phyloP scores from a whole-genome alignment of 2,113 vertebrate genomes.

The Conger conger region DNA sequence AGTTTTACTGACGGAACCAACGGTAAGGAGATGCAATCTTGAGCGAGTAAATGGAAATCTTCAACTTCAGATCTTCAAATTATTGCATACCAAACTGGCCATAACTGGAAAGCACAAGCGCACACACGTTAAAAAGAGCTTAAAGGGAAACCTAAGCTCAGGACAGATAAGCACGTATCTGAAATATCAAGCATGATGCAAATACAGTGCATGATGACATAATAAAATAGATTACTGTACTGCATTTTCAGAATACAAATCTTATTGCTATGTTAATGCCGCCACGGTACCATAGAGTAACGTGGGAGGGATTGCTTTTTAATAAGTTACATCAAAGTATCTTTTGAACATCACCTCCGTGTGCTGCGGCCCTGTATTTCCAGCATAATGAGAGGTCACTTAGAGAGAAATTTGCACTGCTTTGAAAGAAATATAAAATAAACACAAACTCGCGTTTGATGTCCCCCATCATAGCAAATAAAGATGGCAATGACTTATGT shows the following conservation, averaged over 20 bases:
- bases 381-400: not conserved
- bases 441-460: not conserved
- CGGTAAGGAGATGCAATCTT: not conserved
- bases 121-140: not conserved
- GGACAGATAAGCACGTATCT: not conserved
- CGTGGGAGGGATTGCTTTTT: not conserved
- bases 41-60: not conserved
- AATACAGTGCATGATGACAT: not conserved
- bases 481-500: not conserved
- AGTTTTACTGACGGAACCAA: not conserved
- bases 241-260: not conserved
- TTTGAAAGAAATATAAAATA: not conserved
- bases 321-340: not conserved
- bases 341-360: not conserved
- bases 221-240: not conserved
- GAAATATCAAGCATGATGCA: not conserved
- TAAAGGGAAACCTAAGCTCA: not conserved
- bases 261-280: not conserved
- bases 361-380: not conserved
- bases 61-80: not conserved
- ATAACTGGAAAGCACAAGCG: not conserved
- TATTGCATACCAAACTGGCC: not conserved
- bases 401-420: not conserved
- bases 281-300: not conserved
- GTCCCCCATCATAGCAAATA: not conserved